Conservation (phyloP, 1,140 invertebrate genomes). For the Diachasma alloeum region DNA sequence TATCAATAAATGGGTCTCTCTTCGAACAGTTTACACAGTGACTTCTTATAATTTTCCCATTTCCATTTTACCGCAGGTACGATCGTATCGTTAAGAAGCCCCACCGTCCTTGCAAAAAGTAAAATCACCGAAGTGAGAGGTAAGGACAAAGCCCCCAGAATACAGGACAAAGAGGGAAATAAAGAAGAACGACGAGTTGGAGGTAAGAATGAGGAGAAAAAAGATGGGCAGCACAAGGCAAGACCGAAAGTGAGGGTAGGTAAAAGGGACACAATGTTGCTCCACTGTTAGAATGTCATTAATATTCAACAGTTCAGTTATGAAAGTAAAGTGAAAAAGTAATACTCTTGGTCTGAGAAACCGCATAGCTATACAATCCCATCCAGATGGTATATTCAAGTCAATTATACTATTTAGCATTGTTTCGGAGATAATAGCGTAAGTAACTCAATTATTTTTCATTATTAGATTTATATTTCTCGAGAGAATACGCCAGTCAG, state of each 20-base stretch:
- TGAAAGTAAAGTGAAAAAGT: slow-evolving; percentile 65
- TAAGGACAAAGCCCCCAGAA: neutral
- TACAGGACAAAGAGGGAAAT: slow-evolving; percentile 9
- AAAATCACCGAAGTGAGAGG: neutral
- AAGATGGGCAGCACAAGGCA: neutral
- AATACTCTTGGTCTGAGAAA: slow-evolving; percentile 40
- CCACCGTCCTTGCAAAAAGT: slow-evolving; percentile 26
- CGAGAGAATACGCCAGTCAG: neutral
- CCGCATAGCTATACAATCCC: slow-evolving; percentile 25
- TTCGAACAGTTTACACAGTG: slow-evolving; percentile 54
- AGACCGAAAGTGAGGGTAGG: neutral
- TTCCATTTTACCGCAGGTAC: slow-evolving; percentile 50
- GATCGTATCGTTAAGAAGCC: slow-evolving; percentile 45
- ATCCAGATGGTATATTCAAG: slow-evolving; percentile 50
- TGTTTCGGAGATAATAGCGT: slow-evolving; percentile 50
- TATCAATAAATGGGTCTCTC: slow-evolving; percentile 52
- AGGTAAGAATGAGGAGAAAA: slow-evolving; percentile 13
- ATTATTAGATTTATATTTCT: slow-evolving; percentile 27
- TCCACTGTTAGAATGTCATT: slow-evolving; percentile 48
- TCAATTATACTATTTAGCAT: slow-evolving; percentile 60
- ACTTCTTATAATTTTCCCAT: slow-evolving; percentile 60
- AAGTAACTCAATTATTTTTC: slow-evolving; percentile 50
- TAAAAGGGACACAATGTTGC: slow-evolving; percentile 6
- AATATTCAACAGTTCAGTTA: slow-evolving; percentile 63
- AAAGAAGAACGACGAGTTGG: neutral